phyloP scores from a whole-genome alignment of 2,797 vertebrate species.

The Knipowitschia caucasica region DNA sequence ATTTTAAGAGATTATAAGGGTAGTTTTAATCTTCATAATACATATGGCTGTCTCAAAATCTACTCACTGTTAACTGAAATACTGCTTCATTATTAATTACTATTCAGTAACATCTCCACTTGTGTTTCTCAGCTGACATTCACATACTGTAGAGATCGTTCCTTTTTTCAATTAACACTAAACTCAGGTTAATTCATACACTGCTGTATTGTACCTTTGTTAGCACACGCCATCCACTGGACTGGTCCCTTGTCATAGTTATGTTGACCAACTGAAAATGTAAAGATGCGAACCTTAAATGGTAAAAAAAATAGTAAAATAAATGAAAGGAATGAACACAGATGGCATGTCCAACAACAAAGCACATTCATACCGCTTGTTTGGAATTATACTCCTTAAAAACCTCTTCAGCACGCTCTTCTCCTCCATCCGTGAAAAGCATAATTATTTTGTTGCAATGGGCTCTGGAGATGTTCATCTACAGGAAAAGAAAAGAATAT shows the following conservation, averaged over 20 bases:
- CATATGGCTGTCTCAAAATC: no score
- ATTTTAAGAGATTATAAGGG: no score
- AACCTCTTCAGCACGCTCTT: slow-evolving; percentile 92
- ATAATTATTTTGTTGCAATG: slow-evolving; percentile 99
- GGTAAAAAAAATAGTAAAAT: neutral
- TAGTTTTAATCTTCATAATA: no score
- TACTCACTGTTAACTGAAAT: no score
- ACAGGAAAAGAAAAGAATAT: slow-evolving; percentile 9
- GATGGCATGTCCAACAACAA: neutral
- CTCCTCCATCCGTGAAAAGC: slow-evolving; percentile 97
- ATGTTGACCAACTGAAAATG: slow-evolving; percentile 96
- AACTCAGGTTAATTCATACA: neutral
- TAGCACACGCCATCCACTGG: slow-evolving; percentile 95
- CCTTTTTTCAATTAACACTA: no score
- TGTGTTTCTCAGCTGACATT: no score
- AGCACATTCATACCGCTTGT: slow-evolving; percentile 77
- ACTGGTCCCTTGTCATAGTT: slow-evolving; percentile 97
- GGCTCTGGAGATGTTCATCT: slow-evolving; percentile 87
- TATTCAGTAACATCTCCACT: no score
- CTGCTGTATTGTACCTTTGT: slow-evolving; percentile 82
- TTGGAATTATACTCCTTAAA: slow-evolving; percentile 87
- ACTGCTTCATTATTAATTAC: no score
- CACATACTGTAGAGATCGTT: no score
- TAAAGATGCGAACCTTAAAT: slow-evolving; percentile 92
- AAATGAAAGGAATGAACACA: neutral